These are phyloP conservation scores for Epinephelus malabaricus DNA, from an alignment of 2,797 vertebrate species.

Conservation along the genomic window DNA sequence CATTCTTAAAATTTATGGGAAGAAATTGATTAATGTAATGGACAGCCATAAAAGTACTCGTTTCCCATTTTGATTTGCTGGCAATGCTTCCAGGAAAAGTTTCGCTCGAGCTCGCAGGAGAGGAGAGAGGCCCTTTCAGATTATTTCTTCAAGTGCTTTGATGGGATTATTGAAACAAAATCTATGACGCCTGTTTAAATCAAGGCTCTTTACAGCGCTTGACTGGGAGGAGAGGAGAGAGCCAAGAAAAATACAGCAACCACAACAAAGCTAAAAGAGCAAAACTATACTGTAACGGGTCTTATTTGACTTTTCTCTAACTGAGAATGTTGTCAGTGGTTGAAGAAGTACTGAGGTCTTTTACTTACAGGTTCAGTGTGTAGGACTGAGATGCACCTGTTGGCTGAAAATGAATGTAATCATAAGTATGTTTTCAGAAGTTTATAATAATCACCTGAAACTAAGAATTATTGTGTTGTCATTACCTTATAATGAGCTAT, in stretches of 20 bases:
- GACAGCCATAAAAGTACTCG: slow-evolving; percentile 71
- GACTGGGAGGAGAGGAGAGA: slow-evolving; percentile 43
- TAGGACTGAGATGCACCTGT: too few species aligned
- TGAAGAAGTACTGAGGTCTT: not conserved
- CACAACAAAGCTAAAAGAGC: slow-evolving; percentile 29
- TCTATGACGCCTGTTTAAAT: slow-evolving; percentile 64
- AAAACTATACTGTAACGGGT: not conserved
- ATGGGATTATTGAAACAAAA: slow-evolving; percentile 71
- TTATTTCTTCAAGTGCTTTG: slow-evolving; percentile 67
- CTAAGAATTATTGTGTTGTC: too few species aligned
- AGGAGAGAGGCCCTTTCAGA: slow-evolving; percentile 48
- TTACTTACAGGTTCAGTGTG: not conserved
- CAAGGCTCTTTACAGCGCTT: slow-evolving; percentile 53
- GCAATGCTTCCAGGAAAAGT: slow-evolving; percentile 72
- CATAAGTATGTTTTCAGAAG: too few species aligned
- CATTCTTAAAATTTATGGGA: slow-evolving; percentile 51
- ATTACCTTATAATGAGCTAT: too few species aligned
- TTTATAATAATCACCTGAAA: too few species aligned
- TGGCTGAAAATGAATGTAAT: too few species aligned
- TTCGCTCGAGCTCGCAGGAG: slow-evolving; percentile 49
- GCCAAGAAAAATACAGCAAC: slow-evolving; percentile 46
- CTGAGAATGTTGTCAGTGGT: not conserved
- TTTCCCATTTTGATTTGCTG: slow-evolving; percentile 75
- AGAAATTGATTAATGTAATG: slow-evolving; percentile 70
- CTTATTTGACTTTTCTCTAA: not conserved